These are phyloP conservation scores for roundworm (Caenorhabditis elegans) DNA, from an alignment of 1,140 invertebrate species.

Conservation along the genomic window DNA sequence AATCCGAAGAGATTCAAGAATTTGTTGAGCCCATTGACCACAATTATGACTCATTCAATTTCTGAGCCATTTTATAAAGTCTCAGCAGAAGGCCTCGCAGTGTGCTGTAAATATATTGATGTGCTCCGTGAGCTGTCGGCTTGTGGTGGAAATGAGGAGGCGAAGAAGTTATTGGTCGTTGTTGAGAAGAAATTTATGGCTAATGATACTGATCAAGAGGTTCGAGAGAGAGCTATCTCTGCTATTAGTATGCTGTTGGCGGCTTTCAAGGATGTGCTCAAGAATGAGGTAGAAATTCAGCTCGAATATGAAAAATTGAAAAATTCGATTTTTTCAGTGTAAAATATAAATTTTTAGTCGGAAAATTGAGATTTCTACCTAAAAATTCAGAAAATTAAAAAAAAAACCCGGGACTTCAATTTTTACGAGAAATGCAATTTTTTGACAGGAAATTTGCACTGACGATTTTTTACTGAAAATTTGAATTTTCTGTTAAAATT, in stretches of 20 bases:
- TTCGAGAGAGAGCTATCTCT: conserved; percentile 44
- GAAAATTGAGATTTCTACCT: no score
- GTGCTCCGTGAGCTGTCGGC: not conserved
- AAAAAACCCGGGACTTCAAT: no score
- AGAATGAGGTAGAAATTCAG: no score
- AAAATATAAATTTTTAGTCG: no score
- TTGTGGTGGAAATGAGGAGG: not conserved
- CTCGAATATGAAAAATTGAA: no score
- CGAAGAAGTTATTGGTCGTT: not conserved
- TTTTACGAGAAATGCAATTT: no score
- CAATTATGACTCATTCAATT: not conserved
- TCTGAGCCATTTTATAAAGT: conserved; percentile 97
- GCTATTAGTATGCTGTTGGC: conserved; percentile 26
- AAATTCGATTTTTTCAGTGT: no score
- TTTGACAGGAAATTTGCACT: no score
- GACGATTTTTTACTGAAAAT: no score
- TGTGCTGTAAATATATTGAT: not conserved
- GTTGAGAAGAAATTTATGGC: not conserved
- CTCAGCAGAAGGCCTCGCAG: not conserved
- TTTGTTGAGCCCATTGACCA: conserved; percentile 6
- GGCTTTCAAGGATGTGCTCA: conserved; percentile 1
- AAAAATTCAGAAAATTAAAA: no score
- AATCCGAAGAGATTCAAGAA: not conserved
- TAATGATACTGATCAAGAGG: conserved; percentile 56
- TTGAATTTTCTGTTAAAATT: no score